Evolutionary conservation across 2,797 vertebrate species (phyloP).

Genomic region (Brachyalestes nurse): DNA sequence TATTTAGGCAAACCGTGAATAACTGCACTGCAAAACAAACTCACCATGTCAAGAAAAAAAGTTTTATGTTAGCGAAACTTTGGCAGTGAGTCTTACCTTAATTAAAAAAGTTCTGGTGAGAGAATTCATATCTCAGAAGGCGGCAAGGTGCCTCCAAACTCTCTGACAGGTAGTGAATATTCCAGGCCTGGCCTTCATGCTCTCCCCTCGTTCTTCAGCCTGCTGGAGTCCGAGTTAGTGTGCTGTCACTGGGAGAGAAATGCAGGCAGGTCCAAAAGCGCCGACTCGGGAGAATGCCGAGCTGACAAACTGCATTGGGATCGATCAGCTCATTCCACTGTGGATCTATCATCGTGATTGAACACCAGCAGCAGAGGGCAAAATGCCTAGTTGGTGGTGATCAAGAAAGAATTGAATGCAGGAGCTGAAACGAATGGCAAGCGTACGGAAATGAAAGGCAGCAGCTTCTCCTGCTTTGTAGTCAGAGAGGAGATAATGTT

Average conservation of each 20-base stretch:
- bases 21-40: too few species aligned
- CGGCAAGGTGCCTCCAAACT: neutral
- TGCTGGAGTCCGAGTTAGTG: neutral
- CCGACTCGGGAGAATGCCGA: constrained; percentile 33
- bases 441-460: neutral
- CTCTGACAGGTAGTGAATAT: neutral
- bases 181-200: neutral
- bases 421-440: neutral
- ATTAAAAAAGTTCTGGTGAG: neutral
- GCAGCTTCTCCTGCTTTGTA: constrained; percentile 6
- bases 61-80: too few species aligned
- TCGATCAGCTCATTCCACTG: constrained; percentile 51
- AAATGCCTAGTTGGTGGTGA: constrained; percentile 32
- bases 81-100: neutral
- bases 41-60: too few species aligned
- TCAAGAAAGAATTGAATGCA: constrained; percentile 28
- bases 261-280: constrained; percentile 17
- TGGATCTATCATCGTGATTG: constrained; percentile 53
- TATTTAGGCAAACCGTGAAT: too few species aligned
- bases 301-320: constrained; percentile 57
- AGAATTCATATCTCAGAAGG: neutral
- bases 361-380: constrained; percentile 19
- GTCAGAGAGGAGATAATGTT: neutral
- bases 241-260: constrained; percentile 20
- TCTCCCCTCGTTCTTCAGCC: neutral